Evolutionary conservation across 92 coral and sea anemone genomes (phyloP), one percentile per base, ranked within the genome.

Genomic region (Parazoanthus darwini): DNA sequence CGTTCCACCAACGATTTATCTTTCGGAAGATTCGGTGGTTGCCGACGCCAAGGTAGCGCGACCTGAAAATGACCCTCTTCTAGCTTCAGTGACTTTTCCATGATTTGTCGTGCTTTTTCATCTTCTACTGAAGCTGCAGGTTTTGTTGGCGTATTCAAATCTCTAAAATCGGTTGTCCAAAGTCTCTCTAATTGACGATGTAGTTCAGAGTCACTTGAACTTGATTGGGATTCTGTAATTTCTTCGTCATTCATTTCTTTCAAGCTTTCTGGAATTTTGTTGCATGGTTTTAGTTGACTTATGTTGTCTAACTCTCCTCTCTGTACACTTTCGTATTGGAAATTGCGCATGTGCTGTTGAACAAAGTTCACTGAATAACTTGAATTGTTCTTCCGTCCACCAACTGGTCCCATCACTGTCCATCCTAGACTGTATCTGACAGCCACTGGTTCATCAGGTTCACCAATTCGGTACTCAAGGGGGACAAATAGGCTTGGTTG

Each of bases 391-490:
- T 91, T 89, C 86, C 46, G 35, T 29, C 89, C 91, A 50, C 94
- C 91, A 48, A 93, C 77, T 26, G 91, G 92, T 42, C 96, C 94
- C 90, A 89, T 91, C 78, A 91, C 94, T 71, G 92, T 94, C 93
- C 93, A 94, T 74, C 94, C 94, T 70, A 94, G 84, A 73, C 94
- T 91, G 54, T 91, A 91, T 67, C 90, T 63, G 36, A 87, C 58
- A 26, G 96, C 93, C 22, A 89, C 68, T 59, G 91, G 92, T 50
- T 90, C 88, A 38, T 80, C 86, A 36, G 67, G 11, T 7, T 89
- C 80, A 67, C 92, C 92, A 66, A 76, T 86, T 20, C 83, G 77
- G 68, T 26, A 71, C 67, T 91, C 96, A 58, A 91, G 48, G 5
- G 90, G 95, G 2, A 93, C 39, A 88, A 93, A 93, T n/a, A 93